These are phyloP conservation scores for Anser brachyrhynchus DNA, from an alignment of 2,113 vertebrate genomes.

Conservation along the genomic window DNA sequence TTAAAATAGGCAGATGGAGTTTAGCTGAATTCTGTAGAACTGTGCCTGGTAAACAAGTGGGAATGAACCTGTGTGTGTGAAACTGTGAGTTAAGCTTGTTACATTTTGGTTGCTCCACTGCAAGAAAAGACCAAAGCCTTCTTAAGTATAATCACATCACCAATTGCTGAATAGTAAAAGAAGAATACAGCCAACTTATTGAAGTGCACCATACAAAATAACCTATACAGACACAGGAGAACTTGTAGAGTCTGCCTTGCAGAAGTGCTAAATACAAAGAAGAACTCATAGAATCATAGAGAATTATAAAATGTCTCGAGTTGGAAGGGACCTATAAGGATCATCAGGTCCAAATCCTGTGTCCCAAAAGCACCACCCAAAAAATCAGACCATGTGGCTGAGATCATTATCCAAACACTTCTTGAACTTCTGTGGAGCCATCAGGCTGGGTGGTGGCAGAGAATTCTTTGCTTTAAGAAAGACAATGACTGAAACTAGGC, in stretches of 20 bases:
- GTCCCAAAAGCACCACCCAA: too few species aligned
- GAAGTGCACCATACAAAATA: background rate
- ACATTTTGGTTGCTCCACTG: background rate
- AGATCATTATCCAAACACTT: too few species aligned
- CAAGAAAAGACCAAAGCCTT: background rate
- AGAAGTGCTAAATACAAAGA: background rate
- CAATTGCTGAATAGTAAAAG: background rate
- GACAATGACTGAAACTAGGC: too few species aligned
- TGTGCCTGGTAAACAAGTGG: background rate
- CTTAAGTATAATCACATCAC: background rate
- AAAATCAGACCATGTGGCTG: too few species aligned
- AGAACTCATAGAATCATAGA: too few species aligned
- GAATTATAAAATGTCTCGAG: too few species aligned
- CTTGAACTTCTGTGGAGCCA: too few species aligned
- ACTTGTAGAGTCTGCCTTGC: background rate
- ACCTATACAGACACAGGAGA: background rate
- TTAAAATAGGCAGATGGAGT: conserved; percentile 4
- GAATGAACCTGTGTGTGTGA: background rate
- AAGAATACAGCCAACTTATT: background rate
- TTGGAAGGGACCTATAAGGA: too few species aligned
- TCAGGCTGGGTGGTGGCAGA: background rate
- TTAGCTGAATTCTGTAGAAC: background rate
- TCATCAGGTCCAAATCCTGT: too few species aligned
- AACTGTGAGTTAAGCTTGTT: background rate
- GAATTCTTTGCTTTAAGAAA: background rate